These are phyloP conservation scores for Neoascia interrupta DNA, from an alignment of 2,888 invertebrate genomes.

Conservation along the genomic window DNA sequence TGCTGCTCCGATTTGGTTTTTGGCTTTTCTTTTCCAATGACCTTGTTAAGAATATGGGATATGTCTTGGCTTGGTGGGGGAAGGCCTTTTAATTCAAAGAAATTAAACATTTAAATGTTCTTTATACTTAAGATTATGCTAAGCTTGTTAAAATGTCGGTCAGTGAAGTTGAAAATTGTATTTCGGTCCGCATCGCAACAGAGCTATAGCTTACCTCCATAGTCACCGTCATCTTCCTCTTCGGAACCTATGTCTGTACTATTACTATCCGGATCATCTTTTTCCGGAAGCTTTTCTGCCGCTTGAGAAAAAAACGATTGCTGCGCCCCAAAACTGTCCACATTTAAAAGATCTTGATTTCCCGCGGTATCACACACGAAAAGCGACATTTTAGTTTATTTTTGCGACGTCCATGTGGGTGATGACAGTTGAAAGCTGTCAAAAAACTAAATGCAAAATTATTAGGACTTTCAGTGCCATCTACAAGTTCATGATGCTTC, in stretches of 20 bases:
- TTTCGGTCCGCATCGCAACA: too few relatives aligned
- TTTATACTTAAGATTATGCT: too few relatives aligned
- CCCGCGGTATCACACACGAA: constrained; percentile 76
- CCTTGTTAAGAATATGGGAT: constrained; percentile 70
- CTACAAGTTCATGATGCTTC: background rate
- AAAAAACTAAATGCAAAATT: background rate
- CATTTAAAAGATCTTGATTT: constrained; percentile 72
- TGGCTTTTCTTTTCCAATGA: constrained; percentile 41
- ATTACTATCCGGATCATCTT: constrained; percentile 26
- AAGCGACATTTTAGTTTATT: constrained; percentile 72
- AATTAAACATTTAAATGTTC: too few relatives aligned
- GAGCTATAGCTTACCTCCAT: constrained; percentile 40
- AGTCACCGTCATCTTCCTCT: constrained; percentile 72
- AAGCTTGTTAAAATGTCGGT: too few relatives aligned
- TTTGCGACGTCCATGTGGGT: constrained; percentile 3
- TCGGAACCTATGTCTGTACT: constrained; percentile 55
- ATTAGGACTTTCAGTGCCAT: background rate
- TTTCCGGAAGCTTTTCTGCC: constrained; percentile 14
- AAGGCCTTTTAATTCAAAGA: too few relatives aligned
- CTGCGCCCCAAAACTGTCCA: too few relatives aligned
- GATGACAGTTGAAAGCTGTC: background rate
- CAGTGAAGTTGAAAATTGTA: too few relatives aligned
- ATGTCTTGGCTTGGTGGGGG: constrained; percentile 72
- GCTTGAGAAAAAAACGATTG: too few relatives aligned
- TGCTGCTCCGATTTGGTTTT: constrained; percentile 67